phyloP scores from a whole-genome alignment of 2,113 vertebrate genomes.

The Nanorana parkeri region DNA sequence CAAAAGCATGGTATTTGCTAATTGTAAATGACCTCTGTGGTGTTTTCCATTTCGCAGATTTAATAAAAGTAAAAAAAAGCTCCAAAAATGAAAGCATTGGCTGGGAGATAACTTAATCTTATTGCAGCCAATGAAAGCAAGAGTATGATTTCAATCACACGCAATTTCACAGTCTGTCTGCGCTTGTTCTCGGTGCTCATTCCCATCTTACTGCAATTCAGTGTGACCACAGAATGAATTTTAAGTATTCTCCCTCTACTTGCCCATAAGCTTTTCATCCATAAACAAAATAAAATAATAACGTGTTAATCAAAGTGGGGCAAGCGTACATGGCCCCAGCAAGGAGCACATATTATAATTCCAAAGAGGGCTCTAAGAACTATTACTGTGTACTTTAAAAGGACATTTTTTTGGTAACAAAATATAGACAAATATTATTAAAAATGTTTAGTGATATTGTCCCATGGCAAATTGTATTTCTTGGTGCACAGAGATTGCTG shows the following conservation, averaged over 20 bases:
- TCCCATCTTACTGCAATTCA: conserved; percentile 76
- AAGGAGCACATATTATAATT: not conserved
- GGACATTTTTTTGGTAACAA: not conserved
- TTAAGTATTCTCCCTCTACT: conserved; percentile 73
- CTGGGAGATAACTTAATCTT: conserved; percentile 59
- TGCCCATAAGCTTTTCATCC: conserved; percentile 57
- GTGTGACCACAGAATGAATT: conserved; percentile 77
- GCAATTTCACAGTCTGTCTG: conserved; percentile 77
- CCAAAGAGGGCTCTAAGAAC: not conserved
- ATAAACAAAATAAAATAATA: conserved; percentile 53
- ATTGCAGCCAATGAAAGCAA: conserved; percentile 64
- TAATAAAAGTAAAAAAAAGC: conserved; percentile 32
- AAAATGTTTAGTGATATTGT: not conserved
- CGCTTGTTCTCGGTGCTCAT: conserved; percentile 68
- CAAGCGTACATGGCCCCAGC: not conserved
- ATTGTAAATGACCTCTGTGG: conserved; percentile 25
- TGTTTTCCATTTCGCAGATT: conserved; percentile 14
- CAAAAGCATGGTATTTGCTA: not conserved
- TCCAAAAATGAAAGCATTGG: conserved; percentile 19
- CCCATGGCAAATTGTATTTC: not conserved
- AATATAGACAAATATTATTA: not conserved
- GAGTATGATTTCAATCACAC: conserved; percentile 66
- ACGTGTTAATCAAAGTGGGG: conserved; percentile 44
- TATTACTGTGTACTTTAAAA: not conserved
- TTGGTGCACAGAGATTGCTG: not conserved